A percentile compares a stretch with the other conserved stretches of the same genome.
These are phyloP conservation scores for Eilema depressum DNA, from an alignment of 2,888 invertebrate species.

Conservation along the genomic window DNA sequence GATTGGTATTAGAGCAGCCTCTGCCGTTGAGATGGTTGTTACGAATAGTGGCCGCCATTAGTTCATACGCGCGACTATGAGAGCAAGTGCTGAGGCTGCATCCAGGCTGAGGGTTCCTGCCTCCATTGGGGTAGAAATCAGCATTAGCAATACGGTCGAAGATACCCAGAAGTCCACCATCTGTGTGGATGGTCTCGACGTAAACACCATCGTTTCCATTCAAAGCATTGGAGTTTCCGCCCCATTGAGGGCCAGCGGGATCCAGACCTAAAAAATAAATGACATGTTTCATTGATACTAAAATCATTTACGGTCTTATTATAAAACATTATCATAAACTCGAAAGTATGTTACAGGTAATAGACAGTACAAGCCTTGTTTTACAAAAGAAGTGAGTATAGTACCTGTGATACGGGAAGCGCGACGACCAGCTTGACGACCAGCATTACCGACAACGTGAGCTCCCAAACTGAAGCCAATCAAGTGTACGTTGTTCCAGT, in stretches of 20 bases:
- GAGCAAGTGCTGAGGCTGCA: slow-evolving; percentile 70
- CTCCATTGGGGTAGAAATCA: slow-evolving; percentile 80
- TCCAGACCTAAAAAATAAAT: slow-evolving; percentile 64
- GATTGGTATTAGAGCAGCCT: slow-evolving; percentile 57
- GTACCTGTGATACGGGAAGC: slow-evolving; percentile 69
- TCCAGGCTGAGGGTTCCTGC: slow-evolving; percentile 72
- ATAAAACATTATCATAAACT: too few species aligned
- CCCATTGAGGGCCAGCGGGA: slow-evolving; percentile 74
- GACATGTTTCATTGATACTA: neutral
- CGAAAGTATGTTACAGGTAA: neutral
- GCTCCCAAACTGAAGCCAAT: slow-evolving; percentile 78
- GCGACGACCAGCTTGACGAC: slow-evolving; percentile 58
- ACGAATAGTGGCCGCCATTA: slow-evolving; percentile 69
- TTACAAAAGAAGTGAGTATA: slow-evolving; percentile 12
- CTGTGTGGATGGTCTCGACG: slow-evolving; percentile 78
- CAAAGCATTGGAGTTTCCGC: slow-evolving; percentile 63
- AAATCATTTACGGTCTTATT: neutral
- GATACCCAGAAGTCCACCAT: slow-evolving; percentile 71
- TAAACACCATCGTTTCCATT: slow-evolving; percentile 62
- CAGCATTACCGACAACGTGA: slow-evolving; percentile 72
- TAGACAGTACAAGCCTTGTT: neutral
- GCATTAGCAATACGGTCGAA: slow-evolving; percentile 63
- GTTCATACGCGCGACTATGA: slow-evolving; percentile 65
- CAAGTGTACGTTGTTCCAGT: slow-evolving; percentile 71
- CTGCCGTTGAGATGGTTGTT: slow-evolving; percentile 65